Base-by-base conservation (phyloP, 2,888 invertebrate genomes). In the Muscina levida region DNA sequence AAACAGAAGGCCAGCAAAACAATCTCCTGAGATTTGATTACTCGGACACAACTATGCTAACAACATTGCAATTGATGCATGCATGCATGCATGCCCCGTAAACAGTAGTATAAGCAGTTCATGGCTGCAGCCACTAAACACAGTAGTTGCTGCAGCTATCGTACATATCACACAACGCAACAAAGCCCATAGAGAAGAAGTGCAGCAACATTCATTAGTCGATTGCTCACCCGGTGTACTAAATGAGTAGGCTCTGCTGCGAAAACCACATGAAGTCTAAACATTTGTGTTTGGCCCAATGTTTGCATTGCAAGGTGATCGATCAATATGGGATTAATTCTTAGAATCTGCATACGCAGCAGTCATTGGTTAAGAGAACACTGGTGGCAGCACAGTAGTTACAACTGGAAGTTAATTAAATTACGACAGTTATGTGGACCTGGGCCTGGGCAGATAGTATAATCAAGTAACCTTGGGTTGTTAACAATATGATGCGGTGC, bases 191-290 rank as follows among this genome's bases (percentile, higher is more conserved):
- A n/a, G n/a, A n/a, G n/a, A n/a, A 15, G 19, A 19, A 15, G 15
- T 51, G 51, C 59, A 39, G 59, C 59, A 59, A 19, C 10, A 48
- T 48, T 22, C 3, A 59, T 37, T 59, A 39, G 37, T 39, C 42
- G 53, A 57, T 15, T 31, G 51, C 51, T 24, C 1, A 24, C 26
- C 26, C n/a, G 24, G 37, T 51, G 51, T 19, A 51, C 51, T 22
- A 53, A 51, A 37, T 48, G 17, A 68, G 37, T 17, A 24, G 51
- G 71, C 51, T 8, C 70, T 57, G n/a, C n/a, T n/a, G 57, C 53
- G 66, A 53, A 73, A 77, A 71, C 80, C 77, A 66, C 80, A 80
- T 77, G 80, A 71, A 77, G 80, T 80, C 73, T 39, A 80, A 80
- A 80, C 46, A 77, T 8, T 59, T 56, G 6, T 48, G 48, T 48